A percentile compares a stretch with the other conserved stretches of the same genome.
phyloP scores from a whole-genome alignment of 2,888 invertebrate genomes.

The Orthosia gothica region DNA sequence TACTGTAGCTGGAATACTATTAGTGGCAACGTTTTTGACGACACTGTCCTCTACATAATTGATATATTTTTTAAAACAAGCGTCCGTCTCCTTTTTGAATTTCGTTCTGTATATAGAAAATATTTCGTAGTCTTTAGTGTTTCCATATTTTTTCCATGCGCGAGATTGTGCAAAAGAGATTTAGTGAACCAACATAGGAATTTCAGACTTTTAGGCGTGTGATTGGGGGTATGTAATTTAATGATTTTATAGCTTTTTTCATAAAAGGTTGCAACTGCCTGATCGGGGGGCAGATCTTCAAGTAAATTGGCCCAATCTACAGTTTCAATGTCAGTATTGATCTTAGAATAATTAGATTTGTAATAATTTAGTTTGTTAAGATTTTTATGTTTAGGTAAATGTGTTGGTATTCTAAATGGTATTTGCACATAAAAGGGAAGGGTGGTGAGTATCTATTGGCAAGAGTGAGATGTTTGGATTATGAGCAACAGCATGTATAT shows the following conservation, averaged over 20 bases:
- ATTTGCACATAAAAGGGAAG: no score
- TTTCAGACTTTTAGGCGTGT: not conserved
- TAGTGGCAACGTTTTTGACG: no score
- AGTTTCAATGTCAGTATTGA: not conserved
- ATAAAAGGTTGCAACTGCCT: slow-evolving; percentile 1
- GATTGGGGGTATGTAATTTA: not conserved
- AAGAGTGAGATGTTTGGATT: not conserved
- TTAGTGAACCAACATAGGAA: slow-evolving; percentile 21
- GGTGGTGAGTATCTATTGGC: not conserved
- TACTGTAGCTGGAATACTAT: no score
- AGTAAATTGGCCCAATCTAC: not conserved
- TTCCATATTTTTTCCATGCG: slow-evolving; percentile 26
- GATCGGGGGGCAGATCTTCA: not conserved
- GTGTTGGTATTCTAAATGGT: no score
- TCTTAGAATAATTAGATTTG: not conserved
- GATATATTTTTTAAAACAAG: not conserved
- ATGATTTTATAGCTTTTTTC: slow-evolving; percentile 1
- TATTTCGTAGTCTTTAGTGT: slow-evolving; percentile 6
- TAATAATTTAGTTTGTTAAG: not conserved
- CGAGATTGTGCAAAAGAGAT: slow-evolving; percentile 11
- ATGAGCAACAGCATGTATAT: not conserved
- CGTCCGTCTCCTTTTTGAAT: not conserved
- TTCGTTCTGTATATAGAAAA: not conserved
- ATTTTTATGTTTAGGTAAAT: not conserved
- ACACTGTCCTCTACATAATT: not conserved